Evolutionary conservation across 2,888 invertebrate species (phyloP).

Genomic region (Cephus rjabovi): DNA sequence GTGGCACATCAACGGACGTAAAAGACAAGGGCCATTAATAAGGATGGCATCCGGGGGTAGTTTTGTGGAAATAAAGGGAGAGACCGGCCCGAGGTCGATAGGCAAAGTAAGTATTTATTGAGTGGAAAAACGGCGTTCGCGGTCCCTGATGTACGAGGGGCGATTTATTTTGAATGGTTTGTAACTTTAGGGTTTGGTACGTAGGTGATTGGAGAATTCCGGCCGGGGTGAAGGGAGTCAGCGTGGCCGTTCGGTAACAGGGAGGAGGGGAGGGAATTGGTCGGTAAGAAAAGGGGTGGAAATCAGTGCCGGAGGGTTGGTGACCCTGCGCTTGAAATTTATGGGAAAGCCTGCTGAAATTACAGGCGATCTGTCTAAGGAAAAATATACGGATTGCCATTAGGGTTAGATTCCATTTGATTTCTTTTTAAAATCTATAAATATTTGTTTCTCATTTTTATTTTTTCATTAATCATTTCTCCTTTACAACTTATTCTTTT

Average conservation of each 20-base stretch:
- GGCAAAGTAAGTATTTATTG: slow-evolving; percentile 1
- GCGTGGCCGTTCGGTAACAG: too few relatives aligned
- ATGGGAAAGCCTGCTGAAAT: too few relatives aligned
- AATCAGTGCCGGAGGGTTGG: too few relatives aligned
- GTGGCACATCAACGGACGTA: slow-evolving; percentile 9
- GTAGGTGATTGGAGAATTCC: too few relatives aligned
- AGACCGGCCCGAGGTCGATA: neutral
- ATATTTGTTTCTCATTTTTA: neutral
- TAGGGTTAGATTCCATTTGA: neutral
- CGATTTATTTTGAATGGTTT: slow-evolving; percentile 6
- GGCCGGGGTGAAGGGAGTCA: too few relatives aligned
- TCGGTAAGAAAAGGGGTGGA: too few relatives aligned
- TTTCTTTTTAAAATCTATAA: slow-evolving; percentile 15
- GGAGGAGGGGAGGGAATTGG: too few relatives aligned
- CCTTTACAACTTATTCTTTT: neutral
- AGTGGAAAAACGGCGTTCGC: neutral
- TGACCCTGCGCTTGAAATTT: too few relatives aligned
- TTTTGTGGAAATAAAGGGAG: neutral
- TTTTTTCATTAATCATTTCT: neutral
- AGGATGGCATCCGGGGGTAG: slow-evolving; percentile 4
- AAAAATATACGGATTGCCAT: too few relatives aligned
- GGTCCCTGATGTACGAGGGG: neutral
- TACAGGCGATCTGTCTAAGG: too few relatives aligned
- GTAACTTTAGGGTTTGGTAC: neutral
- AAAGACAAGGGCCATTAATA: slow-evolving; percentile 30